Percentiles rank a stretch among this genome's conserved stretches.
phyloP scores from a whole-genome alignment of 35 echinoderm and acorn worm genomes.

The Lytechinus variegatus region DNA sequence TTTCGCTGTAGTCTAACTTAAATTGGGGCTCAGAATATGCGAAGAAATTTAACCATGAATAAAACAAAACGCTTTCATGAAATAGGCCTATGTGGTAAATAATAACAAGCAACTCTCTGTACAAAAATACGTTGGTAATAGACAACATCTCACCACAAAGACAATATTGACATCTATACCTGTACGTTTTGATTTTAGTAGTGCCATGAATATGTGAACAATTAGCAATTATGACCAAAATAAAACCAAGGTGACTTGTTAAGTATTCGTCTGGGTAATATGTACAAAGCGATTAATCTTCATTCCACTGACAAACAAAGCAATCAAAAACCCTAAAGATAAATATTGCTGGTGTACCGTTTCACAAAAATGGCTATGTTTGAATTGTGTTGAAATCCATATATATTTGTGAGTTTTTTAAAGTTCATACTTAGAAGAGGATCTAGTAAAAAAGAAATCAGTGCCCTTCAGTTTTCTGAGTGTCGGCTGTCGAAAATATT shows the following conservation, averaged over 20 bases:
- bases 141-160: too few species aligned
- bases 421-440: not conserved
- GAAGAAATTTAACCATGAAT: too few species aligned
- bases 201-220: not conserved
- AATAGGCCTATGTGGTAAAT: too few species aligned
- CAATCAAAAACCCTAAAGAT: not conserved
- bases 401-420: not conserved
- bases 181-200: not conserved
- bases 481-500: not conserved
- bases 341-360: not conserved
- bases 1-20: too few species aligned
- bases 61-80: too few species aligned
- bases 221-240: not conserved
- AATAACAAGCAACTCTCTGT: too few species aligned
- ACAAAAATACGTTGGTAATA: too few species aligned
- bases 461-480: not conserved
- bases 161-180: too few species aligned
- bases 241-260: not conserved
- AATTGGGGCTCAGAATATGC: too few species aligned
- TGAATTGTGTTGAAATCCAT: not conserved
- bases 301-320: not conserved
- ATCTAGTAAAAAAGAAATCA: not conserved
- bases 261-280: not conserved
- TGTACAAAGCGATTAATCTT: slow-evolving; percentile 4
- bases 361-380: not conserved